Percentiles rank a stretch among this genome's conserved stretches.
Conservation (phyloP, 2,113 vertebrate genomes). For the Mirza zaza region DNA sequence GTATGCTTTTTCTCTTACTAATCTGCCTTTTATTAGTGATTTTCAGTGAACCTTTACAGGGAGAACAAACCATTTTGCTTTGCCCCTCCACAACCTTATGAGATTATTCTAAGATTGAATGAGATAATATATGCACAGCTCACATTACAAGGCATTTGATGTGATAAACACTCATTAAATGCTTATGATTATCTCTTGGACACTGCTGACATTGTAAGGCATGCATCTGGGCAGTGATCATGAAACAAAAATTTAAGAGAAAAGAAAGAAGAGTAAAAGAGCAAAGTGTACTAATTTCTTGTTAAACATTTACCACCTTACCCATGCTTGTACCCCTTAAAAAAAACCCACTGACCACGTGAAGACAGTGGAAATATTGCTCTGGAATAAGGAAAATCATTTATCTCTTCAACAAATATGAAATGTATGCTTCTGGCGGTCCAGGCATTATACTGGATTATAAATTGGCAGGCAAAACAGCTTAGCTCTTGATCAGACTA, state of each 20-base stretch:
- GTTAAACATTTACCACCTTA: background rate
- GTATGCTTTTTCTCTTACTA: too few relatives aligned
- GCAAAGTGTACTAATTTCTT: background rate
- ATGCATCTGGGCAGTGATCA: background rate
- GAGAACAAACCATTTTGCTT: too few relatives aligned
- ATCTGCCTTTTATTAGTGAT: too few relatives aligned
- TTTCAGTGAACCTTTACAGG: too few relatives aligned
- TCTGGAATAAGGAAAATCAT: background rate
- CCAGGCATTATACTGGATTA: background rate
- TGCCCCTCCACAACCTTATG: too few relatives aligned
- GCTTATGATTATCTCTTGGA: background rate
- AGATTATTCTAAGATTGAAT: background rate
- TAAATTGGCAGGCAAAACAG: background rate
- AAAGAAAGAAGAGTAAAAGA: background rate
- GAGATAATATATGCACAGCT: background rate
- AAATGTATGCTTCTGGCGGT: background rate
- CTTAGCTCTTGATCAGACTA: background rate
- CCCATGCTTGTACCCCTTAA: background rate
- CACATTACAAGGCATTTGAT: background rate
- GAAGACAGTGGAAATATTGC: background rate
- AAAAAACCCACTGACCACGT: background rate
- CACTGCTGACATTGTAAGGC: background rate
- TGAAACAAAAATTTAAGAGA: background rate
- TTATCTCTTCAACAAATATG: background rate
- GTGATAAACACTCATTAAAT: background rate